phyloP scores from a whole-genome alignment of 2,797 vertebrate species.

The Thunnus albacares region DNA sequence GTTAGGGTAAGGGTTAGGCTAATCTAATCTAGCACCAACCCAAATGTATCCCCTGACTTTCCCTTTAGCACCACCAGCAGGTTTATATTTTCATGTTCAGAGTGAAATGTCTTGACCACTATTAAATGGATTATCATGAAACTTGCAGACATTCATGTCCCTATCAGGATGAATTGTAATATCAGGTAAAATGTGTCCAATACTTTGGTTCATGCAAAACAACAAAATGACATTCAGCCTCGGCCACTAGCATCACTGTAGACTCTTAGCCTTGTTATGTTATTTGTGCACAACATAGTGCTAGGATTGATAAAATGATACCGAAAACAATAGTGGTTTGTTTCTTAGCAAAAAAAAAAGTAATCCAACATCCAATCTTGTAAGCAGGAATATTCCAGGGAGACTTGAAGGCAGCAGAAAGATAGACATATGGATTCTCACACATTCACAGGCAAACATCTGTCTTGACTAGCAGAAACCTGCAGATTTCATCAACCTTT shows the following conservation, averaged over 20 bases:
- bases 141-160: background rate
- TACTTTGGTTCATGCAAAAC: background rate
- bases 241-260: no score
- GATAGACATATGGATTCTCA: background rate
- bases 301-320: background rate
- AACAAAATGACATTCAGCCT: background rate
- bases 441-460: background rate
- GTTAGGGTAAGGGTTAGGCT: no score
- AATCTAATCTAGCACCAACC: no score
- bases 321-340: background rate
- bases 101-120: background rate
- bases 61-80: background rate
- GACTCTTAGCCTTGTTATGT: background rate
- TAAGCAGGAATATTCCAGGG: slow-evolving; percentile 10
- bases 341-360: slow-evolving; percentile 11
- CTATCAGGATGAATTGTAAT: background rate
- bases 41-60: background rate
- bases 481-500: slow-evolving; percentile 13
- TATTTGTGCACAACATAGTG: background rate
- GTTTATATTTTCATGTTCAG: background rate
- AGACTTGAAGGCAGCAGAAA: slow-evolving; percentile 24
- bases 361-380: background rate
- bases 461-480: slow-evolving; percentile 5
- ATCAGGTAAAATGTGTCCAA: background rate
- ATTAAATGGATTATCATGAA: background rate